Base-by-base conservation (phyloP, 2,888 invertebrate species). In the Macrosoma leucophasiata region DNA sequence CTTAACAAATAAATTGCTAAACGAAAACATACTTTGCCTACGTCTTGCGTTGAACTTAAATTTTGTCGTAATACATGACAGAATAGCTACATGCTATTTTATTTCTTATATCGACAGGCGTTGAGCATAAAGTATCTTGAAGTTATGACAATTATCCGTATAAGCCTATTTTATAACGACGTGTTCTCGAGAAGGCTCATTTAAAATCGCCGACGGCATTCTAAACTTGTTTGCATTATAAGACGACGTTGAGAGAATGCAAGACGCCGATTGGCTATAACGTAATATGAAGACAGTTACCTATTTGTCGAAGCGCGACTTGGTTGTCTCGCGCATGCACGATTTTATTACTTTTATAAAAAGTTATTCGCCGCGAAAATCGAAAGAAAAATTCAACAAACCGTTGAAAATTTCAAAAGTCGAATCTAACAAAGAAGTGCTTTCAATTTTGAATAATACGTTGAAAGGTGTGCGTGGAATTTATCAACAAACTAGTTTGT, bases 191-290 rank as follows among this genome's bases (percentile, higher is more conserved):
- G 45, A 37, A 43, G 36, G 46, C 44, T 50, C 58, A 55, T 62
- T 58, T 56, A 58, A 50, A 45, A 57, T 55, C 56, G 54, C 50
- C 55, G 51, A 42, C 41, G 47, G 52, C 55, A 58, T 57, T 63
- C 66, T 55, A 36, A 67, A 75, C 60, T 70, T 54, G 58, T 61
- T 58, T 56, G 72, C 49, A 37, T 75, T 57, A 60, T 64, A 62
- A 30, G 54, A 55, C 55, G 55, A 58, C 59, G 64, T 67, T 60
- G 40, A 61, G 76, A 71, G 77, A 79, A 76, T 67, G 76, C 67
- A 60, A 60, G 55, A 43, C 55, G 50, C 46, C 58, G 58, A 73
- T 70, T 72, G 72, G 73, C 42, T 40, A 43, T 28, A 29, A n/a
- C 33, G 22, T 29, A 31, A 30, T 39, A 34, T 34, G 37, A 39